Base-by-base conservation (phyloP, 1,140 invertebrate genomes). In the Diuraphis noxia region DNA sequence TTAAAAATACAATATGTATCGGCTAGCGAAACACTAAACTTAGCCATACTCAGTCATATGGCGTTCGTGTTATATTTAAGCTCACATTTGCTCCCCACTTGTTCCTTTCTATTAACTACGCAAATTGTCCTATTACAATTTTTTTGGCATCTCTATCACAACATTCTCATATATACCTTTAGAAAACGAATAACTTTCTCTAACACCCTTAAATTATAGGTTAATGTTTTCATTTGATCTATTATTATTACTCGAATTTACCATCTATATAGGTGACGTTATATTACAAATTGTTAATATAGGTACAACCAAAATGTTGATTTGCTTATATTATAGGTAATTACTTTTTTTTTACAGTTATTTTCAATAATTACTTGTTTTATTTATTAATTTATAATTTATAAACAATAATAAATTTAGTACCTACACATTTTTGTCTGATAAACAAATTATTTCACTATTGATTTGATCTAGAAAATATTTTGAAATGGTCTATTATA, bases 41-140 rank as follows among this genome's bases (percentile, higher is more conserved):
- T 91, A 91, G 89, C 89, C 89, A 91, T 91, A 91, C 89, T 82
- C 89, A 91, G 89, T 91, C 89, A 91, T 91, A 91, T 82, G 89
- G 34, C 79, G 88, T 21, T 46, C 30, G n/a, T 82, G 89, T 91
- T 79, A 82, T 91, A 91, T 91, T 91, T 91, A 91, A 91, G 82
- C 41, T 82, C 56, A 4, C 41, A 49, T 90, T 77, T 3, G 19
- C 41, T 90, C 56, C 89, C 89, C 89, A 82, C 89, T 82, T 49
- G 0, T 46, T 34, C 2, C 41, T 30, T 56, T 38, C 34, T 86
- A 52, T 86, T 52, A 86, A 52, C 52, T 52, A n/a, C 40, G 5
- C 82, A 52, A 38, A 86, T 77, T 72, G 38, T 1, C 38, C 36
- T 88, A 72, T 46, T 41, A 88, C 52, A 88, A 72, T 88, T 72